Base-by-base conservation (phyloP, 2,113 vertebrate genomes). In the Vidua chalybeata region DNA sequence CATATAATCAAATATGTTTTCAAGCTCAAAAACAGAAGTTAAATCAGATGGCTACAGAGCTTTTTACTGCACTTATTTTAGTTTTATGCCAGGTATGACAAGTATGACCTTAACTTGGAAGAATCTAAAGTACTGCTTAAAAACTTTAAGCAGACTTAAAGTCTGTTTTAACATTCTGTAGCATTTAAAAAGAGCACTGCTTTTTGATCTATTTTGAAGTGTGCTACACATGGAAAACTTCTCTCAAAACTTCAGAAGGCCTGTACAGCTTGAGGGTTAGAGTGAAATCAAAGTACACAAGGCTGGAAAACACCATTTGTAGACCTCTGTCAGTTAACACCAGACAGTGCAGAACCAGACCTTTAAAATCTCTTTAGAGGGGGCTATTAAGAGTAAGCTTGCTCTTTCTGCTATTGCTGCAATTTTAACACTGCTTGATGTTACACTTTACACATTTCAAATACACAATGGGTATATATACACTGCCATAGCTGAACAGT, bases 11-110 rank as follows among this genome's bases (percentile, higher is more conserved):
- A 89, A 15, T 74, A 79, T 30, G 46, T 93, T 96, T 95, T 86
- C 51, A 85, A 95, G 74, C 69, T 91, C 84, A 88, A 86, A 93
- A 85, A 27, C 82, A 97, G 85, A 77, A 96, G 78, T 94, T 92
- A 54, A 86, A 94, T 93, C 64, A 94, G 84, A 49, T 81, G 68
- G 80, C 90, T 87, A 93, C 62, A 69, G 52, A 52, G 39, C 51
- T 96, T 92, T 86, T 95, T 72, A 69, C 62, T 69, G 48, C 54
- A 75, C 27, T 93, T 49, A 73, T 45, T 91, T 84, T 67, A 48
- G 35, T 93, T 94, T 90, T 76, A 72, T 55, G 94, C 68, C 76
- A 93, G 58, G 84, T 94, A 89, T 26, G 17, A 83, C n/a, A 88
- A 84, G 18, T 52, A 90, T 39, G 48, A 94, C 56, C 54, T 78